phyloP scores from a whole-genome alignment of 92 coral and sea anemone species.

The Palythoa grandis region DNA sequence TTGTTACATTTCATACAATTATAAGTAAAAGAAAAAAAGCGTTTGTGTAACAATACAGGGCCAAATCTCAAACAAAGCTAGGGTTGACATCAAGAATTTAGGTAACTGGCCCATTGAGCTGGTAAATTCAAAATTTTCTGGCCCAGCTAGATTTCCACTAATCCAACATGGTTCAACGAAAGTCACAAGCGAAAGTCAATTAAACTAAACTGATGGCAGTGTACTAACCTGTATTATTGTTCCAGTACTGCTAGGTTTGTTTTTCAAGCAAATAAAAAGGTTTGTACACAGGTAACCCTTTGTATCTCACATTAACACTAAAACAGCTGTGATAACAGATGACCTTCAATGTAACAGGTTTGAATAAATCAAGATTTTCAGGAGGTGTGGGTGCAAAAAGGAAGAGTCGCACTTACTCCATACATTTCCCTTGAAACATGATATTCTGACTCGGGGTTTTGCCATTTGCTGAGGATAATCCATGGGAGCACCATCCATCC shows the following conservation, averaged over 20 bases:
- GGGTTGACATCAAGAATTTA: too few species aligned
- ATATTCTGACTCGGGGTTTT: constrained; percentile 18
- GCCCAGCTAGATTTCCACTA: not conserved
- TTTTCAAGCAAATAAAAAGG: not conserved
- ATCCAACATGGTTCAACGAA: not conserved
- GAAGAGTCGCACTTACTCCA: constrained; percentile 12
- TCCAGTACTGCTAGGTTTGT: not conserved
- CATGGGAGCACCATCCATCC: constrained; percentile 35
- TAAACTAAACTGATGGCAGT: not conserved
- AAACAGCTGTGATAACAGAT: not conserved
- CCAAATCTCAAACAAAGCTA: too few species aligned
- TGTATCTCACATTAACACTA: not conserved
- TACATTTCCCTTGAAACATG: constrained; percentile 29
- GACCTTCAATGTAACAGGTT: not conserved
- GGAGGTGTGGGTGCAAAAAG: not conserved
- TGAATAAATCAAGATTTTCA: not conserved
- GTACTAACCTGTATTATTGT: not conserved
- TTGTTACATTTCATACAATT: too few species aligned
- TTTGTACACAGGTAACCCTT: not conserved
- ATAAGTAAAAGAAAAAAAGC: too few species aligned
- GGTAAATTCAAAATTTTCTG: not conserved
- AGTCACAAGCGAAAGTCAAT: not conserved
- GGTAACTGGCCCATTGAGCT: not conserved
- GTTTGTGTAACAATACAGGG: too few species aligned
- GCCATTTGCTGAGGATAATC: constrained; percentile 10